These are phyloP conservation scores for Mormyrus hasselquistii DNA, from an alignment of 2,797 vertebrate genomes.

Conservation along the genomic window DNA sequence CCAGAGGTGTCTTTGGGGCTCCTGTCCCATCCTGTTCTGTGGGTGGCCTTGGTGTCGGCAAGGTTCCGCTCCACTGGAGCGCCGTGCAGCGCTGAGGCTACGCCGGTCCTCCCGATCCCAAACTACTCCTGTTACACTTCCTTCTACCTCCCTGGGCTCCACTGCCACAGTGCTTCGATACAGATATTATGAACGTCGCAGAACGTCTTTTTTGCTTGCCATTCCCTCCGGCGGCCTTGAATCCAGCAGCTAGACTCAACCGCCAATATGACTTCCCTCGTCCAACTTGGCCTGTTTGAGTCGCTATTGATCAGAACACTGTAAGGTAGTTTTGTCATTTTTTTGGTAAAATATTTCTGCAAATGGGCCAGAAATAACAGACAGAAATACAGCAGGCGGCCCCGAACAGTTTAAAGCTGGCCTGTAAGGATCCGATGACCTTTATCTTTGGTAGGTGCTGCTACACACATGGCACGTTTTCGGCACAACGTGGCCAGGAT, in stretches of 20 bases:
- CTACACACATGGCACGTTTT: slow-evolving; percentile 45
- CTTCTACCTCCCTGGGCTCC: background rate
- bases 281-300: background rate
- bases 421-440: slow-evolving; percentile 25
- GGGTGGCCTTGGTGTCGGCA: background rate
- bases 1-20: slow-evolving; percentile 45
- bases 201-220: background rate
- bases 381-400: background rate
- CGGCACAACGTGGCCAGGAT: slow-evolving; percentile 25
- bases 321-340: background rate
- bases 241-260: background rate
- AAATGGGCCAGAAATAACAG: background rate
- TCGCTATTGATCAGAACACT: background rate
- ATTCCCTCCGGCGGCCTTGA: background rate
- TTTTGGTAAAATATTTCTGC: background rate
- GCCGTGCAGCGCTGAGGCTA: background rate
- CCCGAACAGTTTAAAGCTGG: background rate
- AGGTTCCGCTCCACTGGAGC: background rate
- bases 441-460: slow-evolving; percentile 45
- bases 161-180: background rate
- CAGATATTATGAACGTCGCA: background rate
- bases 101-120: background rate
- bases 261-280: background rate
- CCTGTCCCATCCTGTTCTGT: slow-evolving; percentile 26
- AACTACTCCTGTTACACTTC: background rate